Conservation (phyloP, 2,113 vertebrate species). For the Melanostigma gelatinosum region DNA sequence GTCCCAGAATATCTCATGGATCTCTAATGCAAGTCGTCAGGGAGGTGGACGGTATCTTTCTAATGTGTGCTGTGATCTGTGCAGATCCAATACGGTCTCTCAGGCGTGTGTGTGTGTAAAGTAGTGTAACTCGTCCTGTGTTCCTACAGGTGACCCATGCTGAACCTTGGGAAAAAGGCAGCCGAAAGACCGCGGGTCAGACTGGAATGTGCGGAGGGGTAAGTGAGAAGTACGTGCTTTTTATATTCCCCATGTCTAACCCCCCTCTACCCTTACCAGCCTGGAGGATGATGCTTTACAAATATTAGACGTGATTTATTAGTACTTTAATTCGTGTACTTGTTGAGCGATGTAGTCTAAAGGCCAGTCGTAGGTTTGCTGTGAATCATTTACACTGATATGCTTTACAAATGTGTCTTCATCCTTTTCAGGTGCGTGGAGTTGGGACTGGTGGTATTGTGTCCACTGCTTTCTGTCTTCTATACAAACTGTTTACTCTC, state of each 20-base stretch:
- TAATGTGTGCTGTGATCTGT: not conserved
- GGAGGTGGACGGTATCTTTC: not conserved
- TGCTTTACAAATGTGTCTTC: constrained; percentile 13
- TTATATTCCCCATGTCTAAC: constrained; percentile 77
- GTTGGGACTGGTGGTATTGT: constrained; percentile 99
- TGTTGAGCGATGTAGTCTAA: not conserved
- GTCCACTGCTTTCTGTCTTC: constrained; percentile 96
- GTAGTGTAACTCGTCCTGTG: not conserved
- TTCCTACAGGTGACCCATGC: constrained; percentile 90
- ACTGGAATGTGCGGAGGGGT: constrained; percentile 99
- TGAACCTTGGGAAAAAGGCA: constrained; percentile 99
- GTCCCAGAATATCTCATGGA: not conserved
- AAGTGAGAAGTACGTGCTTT: constrained; percentile 99
- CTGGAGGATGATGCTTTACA: not conserved
- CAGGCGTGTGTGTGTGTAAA: not conserved
- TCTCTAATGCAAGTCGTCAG: not conserved
- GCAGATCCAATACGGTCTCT: not conserved
- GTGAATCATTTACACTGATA: not conserved
- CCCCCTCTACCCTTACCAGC: not conserved
- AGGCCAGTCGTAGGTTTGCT: no score
- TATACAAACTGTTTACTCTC: constrained; percentile 98
- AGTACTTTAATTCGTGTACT: no score
- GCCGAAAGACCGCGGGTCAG: constrained; percentile 98
- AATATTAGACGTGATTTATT: not conserved
- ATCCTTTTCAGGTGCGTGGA: constrained; percentile 89